phyloP scores from a whole-genome alignment of 1,140 invertebrate genomes.

The Heliconius hewitsoni region DNA sequence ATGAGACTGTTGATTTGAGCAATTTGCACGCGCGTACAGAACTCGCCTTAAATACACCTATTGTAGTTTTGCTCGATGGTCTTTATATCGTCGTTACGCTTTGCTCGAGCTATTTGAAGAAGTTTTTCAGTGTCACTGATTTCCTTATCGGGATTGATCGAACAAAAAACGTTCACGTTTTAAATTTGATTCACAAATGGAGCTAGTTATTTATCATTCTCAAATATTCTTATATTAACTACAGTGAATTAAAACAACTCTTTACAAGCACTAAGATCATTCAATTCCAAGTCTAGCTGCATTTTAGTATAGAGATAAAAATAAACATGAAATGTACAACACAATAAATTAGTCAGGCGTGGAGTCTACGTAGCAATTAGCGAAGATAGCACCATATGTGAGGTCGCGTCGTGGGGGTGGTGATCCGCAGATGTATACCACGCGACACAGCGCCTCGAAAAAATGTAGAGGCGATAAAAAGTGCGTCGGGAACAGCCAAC shows the following conservation, averaged over 20 bases:
- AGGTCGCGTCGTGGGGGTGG: slow-evolving; percentile 58
- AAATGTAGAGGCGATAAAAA: slow-evolving; percentile 67
- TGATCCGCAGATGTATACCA: slow-evolving; percentile 62
- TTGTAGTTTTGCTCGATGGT: slow-evolving; percentile 34
- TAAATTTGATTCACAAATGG: not conserved
- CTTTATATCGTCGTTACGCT: slow-evolving; percentile 40
- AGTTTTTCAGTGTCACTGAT: slow-evolving; percentile 42
- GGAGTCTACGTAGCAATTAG: slow-evolving; percentile 68
- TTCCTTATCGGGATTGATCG: slow-evolving; percentile 21
- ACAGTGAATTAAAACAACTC: not conserved
- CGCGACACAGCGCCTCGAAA: slow-evolving; percentile 65
- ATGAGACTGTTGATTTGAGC: slow-evolving; percentile 61
- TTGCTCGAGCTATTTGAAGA: slow-evolving; percentile 33
- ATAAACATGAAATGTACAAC: slow-evolving; percentile 8
- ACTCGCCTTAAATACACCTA: slow-evolving; percentile 53
- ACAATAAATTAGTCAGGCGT: slow-evolving; percentile 33
- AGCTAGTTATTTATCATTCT: slow-evolving; percentile 6
- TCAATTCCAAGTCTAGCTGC: not conserved
- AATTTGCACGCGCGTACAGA: slow-evolving; percentile 67
- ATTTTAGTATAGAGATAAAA: not conserved
- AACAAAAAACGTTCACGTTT: slow-evolving; percentile 26
- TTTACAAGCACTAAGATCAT: not conserved
- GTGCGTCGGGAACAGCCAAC: slow-evolving; percentile 46
- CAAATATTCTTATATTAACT: not conserved
- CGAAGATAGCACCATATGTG: slow-evolving; percentile 66